Percentiles rank a stretch among this genome's conserved stretches.
These are phyloP conservation scores for Anastrepha ludens DNA, from an alignment of 1,140 invertebrate genomes.

Conservation along the genomic window DNA sequence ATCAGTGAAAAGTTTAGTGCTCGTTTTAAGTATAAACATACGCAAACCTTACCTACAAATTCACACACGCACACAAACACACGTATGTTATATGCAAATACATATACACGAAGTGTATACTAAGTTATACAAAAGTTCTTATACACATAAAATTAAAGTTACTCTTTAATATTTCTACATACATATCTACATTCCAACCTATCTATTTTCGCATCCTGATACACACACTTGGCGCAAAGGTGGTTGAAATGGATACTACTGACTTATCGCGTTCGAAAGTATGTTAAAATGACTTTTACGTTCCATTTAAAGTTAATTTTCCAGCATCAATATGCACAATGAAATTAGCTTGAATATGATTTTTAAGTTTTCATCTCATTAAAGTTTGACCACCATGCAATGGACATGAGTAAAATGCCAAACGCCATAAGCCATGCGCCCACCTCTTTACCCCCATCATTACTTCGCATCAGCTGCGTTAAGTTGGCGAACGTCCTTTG, in stretches of 20 bases:
- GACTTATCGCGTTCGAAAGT: neutral
- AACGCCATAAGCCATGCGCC: neutral
- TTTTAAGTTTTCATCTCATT: slow-evolving; percentile 1
- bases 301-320: too few relatives aligned
- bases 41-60: too few relatives aligned
- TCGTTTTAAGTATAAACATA: slow-evolving; percentile 32
- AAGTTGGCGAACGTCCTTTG: slow-evolving; percentile 17
- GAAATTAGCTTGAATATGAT: too few relatives aligned
- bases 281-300: too few relatives aligned
- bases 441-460: neutral
- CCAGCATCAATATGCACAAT: too few relatives aligned
- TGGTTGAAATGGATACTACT: neutral
- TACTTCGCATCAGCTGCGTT: neutral
- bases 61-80: neutral
- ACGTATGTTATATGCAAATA: neutral
- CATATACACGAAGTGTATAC: neutral
- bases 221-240: slow-evolving; percentile 10
- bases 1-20: slow-evolving; percentile 14
- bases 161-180: neutral
- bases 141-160: slow-evolving; percentile 29
- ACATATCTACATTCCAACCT: neutral
- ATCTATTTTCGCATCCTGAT: neutral
- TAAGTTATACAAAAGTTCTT: slow-evolving; percentile 25
- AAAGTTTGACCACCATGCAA: neutral
- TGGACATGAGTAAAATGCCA: neutral